Percentiles rank a stretch among this genome's conserved stretches.
These are phyloP conservation scores for Lycocerus yunnanus DNA, from an alignment of 2,888 invertebrate species.

Conservation along the genomic window DNA sequence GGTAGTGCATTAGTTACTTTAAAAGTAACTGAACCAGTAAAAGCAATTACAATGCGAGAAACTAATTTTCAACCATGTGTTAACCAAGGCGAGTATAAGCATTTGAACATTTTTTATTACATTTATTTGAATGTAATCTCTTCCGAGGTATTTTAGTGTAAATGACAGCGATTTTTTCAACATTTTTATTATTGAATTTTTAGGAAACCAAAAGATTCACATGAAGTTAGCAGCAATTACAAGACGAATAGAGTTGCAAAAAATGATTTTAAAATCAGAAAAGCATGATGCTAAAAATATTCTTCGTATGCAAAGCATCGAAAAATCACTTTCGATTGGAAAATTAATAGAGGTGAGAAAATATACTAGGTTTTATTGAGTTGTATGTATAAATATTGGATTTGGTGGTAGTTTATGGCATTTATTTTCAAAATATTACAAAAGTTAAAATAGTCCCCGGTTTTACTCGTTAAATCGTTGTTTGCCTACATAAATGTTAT, in stretches of 20 bases:
- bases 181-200: background rate
- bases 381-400: no score
- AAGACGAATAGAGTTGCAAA: conserved; percentile 62
- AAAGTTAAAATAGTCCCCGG: no score
- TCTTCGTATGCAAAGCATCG: background rate
- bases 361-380: no score
- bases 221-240: conserved; percentile 69
- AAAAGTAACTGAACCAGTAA: conserved; percentile 81
- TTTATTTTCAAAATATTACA: no score
- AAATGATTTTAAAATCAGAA: background rate
- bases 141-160: background rate
- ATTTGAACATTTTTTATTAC: background rate
- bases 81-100: background rate
- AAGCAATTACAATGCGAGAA: conserved; percentile 82
- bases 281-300: background rate
- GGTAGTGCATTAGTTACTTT: conserved; percentile 90
- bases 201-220: background rate
- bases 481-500: no score
- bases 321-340: background rate
- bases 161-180: conserved; percentile 31
- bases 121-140: background rate
- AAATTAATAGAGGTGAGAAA: background rate
- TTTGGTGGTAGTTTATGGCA: no score
- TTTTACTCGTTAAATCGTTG: no score
- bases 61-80: conserved; percentile 79